These are phyloP conservation scores for Alsophila aescularia DNA, from an alignment of 2,888 invertebrate genomes.

Conservation along the genomic window DNA sequence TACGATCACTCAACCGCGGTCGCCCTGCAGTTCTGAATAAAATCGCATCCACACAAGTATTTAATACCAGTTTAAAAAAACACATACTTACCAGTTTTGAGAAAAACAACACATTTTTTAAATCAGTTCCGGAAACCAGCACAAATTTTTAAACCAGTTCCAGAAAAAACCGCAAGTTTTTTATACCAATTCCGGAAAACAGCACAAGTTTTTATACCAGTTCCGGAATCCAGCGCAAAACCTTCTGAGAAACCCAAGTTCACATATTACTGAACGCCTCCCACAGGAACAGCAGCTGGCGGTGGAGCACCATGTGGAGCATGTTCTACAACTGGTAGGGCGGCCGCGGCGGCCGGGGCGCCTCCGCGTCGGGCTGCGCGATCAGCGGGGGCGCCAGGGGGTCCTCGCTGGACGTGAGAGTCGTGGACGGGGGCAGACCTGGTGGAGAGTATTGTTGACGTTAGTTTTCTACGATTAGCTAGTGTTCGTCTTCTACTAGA, in stretches of 20 bases:
- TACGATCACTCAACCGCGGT: too few species aligned
- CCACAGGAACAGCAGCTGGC: slow-evolving; percentile 48
- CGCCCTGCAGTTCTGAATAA: too few species aligned
- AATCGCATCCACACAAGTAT: too few species aligned
- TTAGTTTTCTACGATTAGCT: too few species aligned
- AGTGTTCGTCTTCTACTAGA: too few species aligned
- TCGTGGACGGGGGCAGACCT: slow-evolving; percentile 72
- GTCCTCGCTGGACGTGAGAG: slow-evolving; percentile 70
- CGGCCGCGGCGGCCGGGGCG: slow-evolving; percentile 47
- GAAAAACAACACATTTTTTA: neutral
- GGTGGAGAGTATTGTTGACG: slow-evolving; percentile 4
- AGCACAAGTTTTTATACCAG: neutral
- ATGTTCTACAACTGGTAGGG: slow-evolving; percentile 73
- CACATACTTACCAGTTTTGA: neutral
- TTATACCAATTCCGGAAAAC: neutral
- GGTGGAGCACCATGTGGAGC: slow-evolving; percentile 54
- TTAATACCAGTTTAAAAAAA: neutral
- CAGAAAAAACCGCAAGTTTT: neutral
- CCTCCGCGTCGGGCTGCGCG: slow-evolving; percentile 58
- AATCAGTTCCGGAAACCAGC: neutral
- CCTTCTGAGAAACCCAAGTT: slow-evolving; percentile 12
- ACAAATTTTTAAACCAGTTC: neutral
- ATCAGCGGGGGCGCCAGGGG: slow-evolving; percentile 72
- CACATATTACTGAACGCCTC: slow-evolving; percentile 50
- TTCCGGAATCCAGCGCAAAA: too few species aligned